These are phyloP conservation scores for Gephyroberyx darwinii DNA, from an alignment of 2,797 vertebrate species.

Conservation along the genomic window DNA sequence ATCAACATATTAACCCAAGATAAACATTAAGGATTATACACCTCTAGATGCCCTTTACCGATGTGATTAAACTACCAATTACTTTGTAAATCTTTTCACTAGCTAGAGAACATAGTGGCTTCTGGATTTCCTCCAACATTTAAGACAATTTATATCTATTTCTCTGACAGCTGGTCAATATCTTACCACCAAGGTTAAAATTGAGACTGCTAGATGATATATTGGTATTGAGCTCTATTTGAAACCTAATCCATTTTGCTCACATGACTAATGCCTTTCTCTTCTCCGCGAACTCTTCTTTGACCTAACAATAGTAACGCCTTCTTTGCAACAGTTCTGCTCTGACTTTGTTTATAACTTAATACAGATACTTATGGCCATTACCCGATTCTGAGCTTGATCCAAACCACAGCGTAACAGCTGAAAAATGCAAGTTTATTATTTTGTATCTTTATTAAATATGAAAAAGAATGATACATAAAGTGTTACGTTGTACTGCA, in stretches of 20 bases:
- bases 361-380: slow-evolving; percentile 10
- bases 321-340: slow-evolving; percentile 10
- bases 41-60: slow-evolving; percentile 20
- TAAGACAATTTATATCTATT: slow-evolving; percentile 63
- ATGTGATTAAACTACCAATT: slow-evolving; percentile 35
- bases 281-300: slow-evolving; percentile 59
- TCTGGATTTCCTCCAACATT: slow-evolving; percentile 50
- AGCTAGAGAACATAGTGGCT: slow-evolving; percentile 7
- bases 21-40: slow-evolving; percentile 18
- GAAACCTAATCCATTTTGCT: slow-evolving; percentile 67
- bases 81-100: background rate
- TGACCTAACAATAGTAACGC: slow-evolving; percentile 14
- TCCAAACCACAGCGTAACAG: slow-evolving; percentile 2
- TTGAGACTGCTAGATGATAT: slow-evolving; percentile 34
- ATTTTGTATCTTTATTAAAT: slow-evolving; percentile 41
- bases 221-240: slow-evolving; percentile 65
- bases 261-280: slow-evolving; percentile 62
- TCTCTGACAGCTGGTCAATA: slow-evolving; percentile 65
- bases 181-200: slow-evolving; percentile 61
- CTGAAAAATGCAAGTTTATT: slow-evolving; percentile 16
- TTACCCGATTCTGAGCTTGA: slow-evolving; percentile 16
- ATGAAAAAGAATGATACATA: background rate
- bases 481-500: slow-evolving; percentile 10
- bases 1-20: background rate
- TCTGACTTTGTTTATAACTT: slow-evolving; percentile 27